Conservation (phyloP, 2,797 vertebrate genomes). For the Rhinatrema bivittatum region DNA sequence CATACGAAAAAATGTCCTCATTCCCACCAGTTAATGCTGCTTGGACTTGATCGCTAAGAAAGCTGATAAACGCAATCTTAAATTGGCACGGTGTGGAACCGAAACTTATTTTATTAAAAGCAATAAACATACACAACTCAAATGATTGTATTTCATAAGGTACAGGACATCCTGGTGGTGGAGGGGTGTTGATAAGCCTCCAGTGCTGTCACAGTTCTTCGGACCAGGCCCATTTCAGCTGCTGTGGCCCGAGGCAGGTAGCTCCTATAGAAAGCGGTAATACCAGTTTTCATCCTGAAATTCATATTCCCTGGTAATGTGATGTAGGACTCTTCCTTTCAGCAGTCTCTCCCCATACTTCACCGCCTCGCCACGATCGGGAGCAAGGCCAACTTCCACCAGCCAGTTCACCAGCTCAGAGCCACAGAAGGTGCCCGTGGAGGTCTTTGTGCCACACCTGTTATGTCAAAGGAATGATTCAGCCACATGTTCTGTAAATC, state of each 20-base stretch:
- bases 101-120: too few relatives aligned
- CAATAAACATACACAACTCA: too few relatives aligned
- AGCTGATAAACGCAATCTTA: too few relatives aligned
- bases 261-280: constrained; percentile 66
- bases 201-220: too few relatives aligned
- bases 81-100: too few relatives aligned
- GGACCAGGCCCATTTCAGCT: too few relatives aligned
- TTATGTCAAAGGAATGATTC: constrained; percentile 71
- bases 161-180: too few relatives aligned
- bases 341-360: constrained; percentile 75
- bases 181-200: too few relatives aligned
- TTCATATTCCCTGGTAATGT: constrained; percentile 71
- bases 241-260: constrained; percentile 13
- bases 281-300: constrained; percentile 80
- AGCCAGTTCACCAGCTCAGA: constrained; percentile 92
- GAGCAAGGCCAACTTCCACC: constrained; percentile 78
- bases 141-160: too few relatives aligned
- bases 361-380: constrained; percentile 77
- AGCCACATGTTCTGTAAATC: constrained; percentile 72
- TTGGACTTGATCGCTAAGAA: too few relatives aligned
- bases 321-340: constrained; percentile 76
- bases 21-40: too few relatives aligned
- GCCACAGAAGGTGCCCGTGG: constrained; percentile 79
- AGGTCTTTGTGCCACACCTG: constrained; percentile 82
- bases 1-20: too few relatives aligned